These are phyloP conservation scores for Conus ventricosus DNA, from an alignment of 1,140 invertebrate species.

Conservation along the genomic window DNA sequence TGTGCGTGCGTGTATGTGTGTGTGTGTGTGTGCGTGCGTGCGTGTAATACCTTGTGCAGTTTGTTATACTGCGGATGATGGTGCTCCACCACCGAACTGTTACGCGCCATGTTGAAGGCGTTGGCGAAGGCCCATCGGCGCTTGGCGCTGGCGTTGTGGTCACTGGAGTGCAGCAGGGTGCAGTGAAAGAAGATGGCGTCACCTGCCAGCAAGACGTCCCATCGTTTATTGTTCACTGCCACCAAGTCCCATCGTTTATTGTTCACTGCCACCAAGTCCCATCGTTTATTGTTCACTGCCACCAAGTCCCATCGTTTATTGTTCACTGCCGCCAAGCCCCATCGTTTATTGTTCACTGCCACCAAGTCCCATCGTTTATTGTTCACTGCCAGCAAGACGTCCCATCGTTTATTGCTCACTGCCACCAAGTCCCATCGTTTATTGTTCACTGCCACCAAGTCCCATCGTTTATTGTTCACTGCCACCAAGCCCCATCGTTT, in stretches of 20 bases:
- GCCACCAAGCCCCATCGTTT: too few species aligned
- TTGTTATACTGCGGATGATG: slow-evolving; percentile 60
- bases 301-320: too few species aligned
- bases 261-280: too few species aligned
- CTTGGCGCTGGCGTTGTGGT: slow-evolving; percentile 45
- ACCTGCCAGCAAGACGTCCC: slow-evolving; percentile 55
- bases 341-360: slow-evolving; percentile 69
- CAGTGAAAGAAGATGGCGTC: slow-evolving; percentile 71
- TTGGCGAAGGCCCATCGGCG: slow-evolving; percentile 59
- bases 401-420: too few species aligned
- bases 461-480: too few species aligned
- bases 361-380: too few species aligned
- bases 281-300: too few species aligned
- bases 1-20: slow-evolving; percentile 12
- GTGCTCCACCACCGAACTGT: slow-evolving; percentile 59
- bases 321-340: too few species aligned
- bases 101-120: slow-evolving; percentile 59
- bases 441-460: too few species aligned
- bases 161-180: slow-evolving; percentile 56
- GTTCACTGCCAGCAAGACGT: too few species aligned
- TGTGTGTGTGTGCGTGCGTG: background rate
- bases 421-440: too few species aligned
- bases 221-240: slow-evolving; percentile 69
- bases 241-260: too few species aligned
- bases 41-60: slow-evolving; percentile 54